phyloP scores from a whole-genome alignment of 2,888 invertebrate genomes.

The Amphipoea oculea region DNA sequence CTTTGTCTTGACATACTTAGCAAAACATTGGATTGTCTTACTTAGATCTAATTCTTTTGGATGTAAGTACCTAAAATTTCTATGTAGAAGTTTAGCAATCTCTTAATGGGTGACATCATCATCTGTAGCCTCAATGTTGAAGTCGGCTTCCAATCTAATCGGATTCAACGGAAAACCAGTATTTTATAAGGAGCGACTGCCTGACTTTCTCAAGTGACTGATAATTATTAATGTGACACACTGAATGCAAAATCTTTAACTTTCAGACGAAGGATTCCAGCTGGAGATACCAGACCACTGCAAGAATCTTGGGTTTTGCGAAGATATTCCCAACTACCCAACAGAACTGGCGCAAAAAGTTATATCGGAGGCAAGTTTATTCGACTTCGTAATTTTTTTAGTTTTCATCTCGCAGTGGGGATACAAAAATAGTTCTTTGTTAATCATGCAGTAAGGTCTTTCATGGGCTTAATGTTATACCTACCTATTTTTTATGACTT shows the following conservation, averaged over 20 bases:
- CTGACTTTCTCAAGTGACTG: no score
- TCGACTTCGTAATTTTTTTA: neutral
- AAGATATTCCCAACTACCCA: slow-evolving; percentile 78
- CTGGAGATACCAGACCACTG: slow-evolving; percentile 68
- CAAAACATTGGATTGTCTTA: slow-evolving; percentile 12
- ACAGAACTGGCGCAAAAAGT: slow-evolving; percentile 70
- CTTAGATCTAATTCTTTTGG: neutral
- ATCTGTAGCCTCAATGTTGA: neutral
- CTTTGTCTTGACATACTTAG: slow-evolving; percentile 22
- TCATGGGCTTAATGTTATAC: neutral
- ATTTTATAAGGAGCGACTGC: neutral
- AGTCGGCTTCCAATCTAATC: neutral
- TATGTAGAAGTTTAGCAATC: neutral
- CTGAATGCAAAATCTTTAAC: neutral
- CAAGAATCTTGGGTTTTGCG: slow-evolving; percentile 75
- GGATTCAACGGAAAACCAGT: neutral
- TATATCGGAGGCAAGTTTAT: slow-evolving; percentile 67
- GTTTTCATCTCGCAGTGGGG: neutral
- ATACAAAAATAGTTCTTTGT: neutral
- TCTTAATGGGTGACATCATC: neutral
- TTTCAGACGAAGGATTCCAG: slow-evolving; percentile 67
- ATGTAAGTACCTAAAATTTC: neutral
- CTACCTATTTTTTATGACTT: neutral
- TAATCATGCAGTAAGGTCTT: neutral
- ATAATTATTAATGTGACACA: neutral